Evolutionary conservation across 2,113 vertebrate genomes (phyloP).

Genomic region (Macroglossus sobrinus): DNA sequence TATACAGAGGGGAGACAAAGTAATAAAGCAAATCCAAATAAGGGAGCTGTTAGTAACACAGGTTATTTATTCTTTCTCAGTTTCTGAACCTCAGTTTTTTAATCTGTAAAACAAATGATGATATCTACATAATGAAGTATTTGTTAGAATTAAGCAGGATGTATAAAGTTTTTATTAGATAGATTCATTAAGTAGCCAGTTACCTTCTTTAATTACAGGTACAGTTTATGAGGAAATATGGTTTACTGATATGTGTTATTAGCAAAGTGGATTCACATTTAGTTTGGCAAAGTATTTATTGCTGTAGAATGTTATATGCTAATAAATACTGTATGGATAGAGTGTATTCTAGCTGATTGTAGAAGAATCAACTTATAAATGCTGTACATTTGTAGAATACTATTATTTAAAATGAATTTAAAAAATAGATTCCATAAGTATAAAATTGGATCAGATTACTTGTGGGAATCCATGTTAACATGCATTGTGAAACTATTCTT

Average conservation of each 20-base stretch:
- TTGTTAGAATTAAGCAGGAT: conserved; percentile 23
- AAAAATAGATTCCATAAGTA: neutral
- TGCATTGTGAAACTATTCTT: neutral
- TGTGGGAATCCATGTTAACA: neutral
- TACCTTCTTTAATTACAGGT: neutral
- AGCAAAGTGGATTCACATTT: neutral
- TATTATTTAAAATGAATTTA: neutral
- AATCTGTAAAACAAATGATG: neutral
- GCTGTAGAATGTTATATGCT: neutral
- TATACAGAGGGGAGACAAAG: neutral
- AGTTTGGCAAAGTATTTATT: neutral
- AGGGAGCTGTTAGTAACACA: neutral
- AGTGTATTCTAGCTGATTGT: neutral
- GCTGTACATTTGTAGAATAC: neutral
- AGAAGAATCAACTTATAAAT: neutral
- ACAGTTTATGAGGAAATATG: neutral
- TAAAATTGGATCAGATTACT: conserved; percentile 17
- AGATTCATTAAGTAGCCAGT: neutral
- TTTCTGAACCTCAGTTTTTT: conserved; percentile 38
- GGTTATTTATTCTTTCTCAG: neutral
- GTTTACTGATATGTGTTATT: neutral
- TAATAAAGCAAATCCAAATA: neutral
- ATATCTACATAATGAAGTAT: neutral
- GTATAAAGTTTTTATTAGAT: neutral
- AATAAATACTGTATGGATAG: neutral